These are phyloP conservation scores for Cisticola juncidis DNA, from an alignment of 2,113 vertebrate species.

Conservation along the genomic window DNA sequence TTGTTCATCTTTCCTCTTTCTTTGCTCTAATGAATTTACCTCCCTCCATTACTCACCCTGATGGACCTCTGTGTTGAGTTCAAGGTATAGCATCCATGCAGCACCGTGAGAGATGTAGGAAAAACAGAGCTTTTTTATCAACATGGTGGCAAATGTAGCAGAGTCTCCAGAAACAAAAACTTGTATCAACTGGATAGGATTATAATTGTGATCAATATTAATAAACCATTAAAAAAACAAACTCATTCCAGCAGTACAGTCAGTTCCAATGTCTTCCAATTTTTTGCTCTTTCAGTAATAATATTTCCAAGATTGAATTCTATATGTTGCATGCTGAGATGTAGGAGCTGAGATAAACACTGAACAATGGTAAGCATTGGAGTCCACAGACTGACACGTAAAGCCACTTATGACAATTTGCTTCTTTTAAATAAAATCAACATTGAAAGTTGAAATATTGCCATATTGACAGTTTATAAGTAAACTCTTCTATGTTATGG, in stretches of 20 bases:
- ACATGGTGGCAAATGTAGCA: not conserved
- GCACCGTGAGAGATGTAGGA: fast-evolving
- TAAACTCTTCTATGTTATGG: not conserved
- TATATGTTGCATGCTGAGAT: not conserved
- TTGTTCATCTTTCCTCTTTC: not conserved
- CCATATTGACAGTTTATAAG: not conserved
- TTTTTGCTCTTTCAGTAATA: not conserved
- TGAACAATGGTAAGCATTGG: not conserved
- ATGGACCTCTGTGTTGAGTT: not conserved
- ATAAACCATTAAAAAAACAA: not conserved
- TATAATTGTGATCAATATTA: not conserved
- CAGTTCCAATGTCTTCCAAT: not conserved
- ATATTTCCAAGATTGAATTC: not conserved
- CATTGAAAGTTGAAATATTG: not conserved
- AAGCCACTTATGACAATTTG: not conserved
- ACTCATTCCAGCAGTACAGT: not conserved
- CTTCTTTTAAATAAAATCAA: constrained; percentile 9
- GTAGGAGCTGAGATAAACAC: not conserved
- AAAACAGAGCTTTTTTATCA: not conserved
- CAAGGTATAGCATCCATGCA: not conserved
- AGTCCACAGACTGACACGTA: not conserved
- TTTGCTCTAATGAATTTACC: not conserved
- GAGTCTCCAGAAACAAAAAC: not conserved
- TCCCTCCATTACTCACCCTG: not conserved
- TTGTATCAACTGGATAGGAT: not conserved